Evolutionary conservation across 2,113 vertebrate species (phyloP), one percentile per base, ranked within the genome.

Genomic region (Ctenodactylus gundi): DNA sequence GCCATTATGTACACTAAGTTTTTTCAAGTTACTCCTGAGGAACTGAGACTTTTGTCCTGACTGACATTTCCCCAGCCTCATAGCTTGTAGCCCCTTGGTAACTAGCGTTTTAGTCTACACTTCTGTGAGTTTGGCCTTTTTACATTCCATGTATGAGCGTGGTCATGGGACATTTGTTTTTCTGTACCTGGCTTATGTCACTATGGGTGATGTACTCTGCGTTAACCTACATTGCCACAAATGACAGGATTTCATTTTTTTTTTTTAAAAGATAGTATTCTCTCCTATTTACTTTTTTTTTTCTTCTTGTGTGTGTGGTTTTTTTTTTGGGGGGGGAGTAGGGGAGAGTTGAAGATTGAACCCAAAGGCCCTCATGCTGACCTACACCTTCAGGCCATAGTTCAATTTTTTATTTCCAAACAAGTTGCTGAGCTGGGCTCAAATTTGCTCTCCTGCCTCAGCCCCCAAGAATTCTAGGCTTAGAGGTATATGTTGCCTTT

Each of bases 41-140:
- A 23, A 41, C 49, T 67, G 20, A n/a, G 76, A 62, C 3, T 60
- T 58, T 9, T 64, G 31, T 44, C 64, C 23, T 78, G 53, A 41
- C 36, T 15, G 41, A 4, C 4, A 11, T 57, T 1, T 51, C 0
- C 21, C 46, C 85, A 31, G 1, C 14, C 51, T 7, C 41, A 53
- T 23, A 60, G 27, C 14, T 7, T 1, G 0, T 20, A 25, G 36
- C 15, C 31, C 23, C n/a, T n/a, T 51, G 27, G n/a, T 6, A 39
- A 39, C 29, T 15, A 44, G 4, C 29, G 36, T 67, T 41, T 31
- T 44, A 6, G 7, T 31, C 27, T 49, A 39, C 70, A 14, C 29
- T 12, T 39, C 21, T 58, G 1, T 6, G 64, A 64, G 8, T 72
- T 62, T 23, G 21, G 34, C 53, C 44, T 70, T 73, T 41, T 90